Conservation (phyloP, 1,140 invertebrate species). For the Eueides isabella region DNA sequence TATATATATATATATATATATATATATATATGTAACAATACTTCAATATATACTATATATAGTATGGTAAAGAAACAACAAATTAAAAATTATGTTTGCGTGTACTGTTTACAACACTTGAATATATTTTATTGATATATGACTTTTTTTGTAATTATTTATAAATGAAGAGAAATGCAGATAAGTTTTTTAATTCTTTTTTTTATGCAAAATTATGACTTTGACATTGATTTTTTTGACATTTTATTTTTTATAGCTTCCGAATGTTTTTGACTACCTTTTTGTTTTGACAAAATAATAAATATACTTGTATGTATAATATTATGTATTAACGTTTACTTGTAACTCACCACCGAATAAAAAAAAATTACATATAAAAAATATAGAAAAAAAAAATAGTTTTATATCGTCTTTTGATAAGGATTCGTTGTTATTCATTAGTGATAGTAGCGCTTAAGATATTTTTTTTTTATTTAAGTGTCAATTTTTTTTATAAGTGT, state of each 20-base stretch:
- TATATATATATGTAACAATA: too few species aligned
- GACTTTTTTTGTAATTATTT: too few species aligned
- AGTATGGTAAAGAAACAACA: too few species aligned
- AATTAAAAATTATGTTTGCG: too few species aligned
- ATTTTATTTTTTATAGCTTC: slow-evolving; percentile 16
- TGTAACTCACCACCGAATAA: slow-evolving; percentile 33
- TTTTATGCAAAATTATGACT: not conserved
- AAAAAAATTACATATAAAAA: slow-evolving; percentile 7
- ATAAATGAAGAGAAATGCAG: too few species aligned
- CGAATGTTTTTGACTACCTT: slow-evolving; percentile 27
- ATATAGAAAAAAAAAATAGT: slow-evolving; percentile 13
- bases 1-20: too few species aligned
- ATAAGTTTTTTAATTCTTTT: not conserved
- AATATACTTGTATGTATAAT: slow-evolving; percentile 10
- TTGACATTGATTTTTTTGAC: not conserved
- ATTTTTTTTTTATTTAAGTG: slow-evolving; percentile 31
- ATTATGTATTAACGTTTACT: slow-evolving; percentile 26
- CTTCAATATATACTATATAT: too few species aligned
- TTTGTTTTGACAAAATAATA: slow-evolving; percentile 17
- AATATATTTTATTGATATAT: too few species aligned
- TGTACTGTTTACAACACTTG: too few species aligned
- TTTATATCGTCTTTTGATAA: slow-evolving; percentile 13
- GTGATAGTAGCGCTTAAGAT: slow-evolving; percentile 39
- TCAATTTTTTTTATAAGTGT: slow-evolving; percentile 34
- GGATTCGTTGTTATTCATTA: slow-evolving; percentile 35